Conservation (phyloP, 1,140 invertebrate genomes). For the Neotoxoptera formosana region DNA sequence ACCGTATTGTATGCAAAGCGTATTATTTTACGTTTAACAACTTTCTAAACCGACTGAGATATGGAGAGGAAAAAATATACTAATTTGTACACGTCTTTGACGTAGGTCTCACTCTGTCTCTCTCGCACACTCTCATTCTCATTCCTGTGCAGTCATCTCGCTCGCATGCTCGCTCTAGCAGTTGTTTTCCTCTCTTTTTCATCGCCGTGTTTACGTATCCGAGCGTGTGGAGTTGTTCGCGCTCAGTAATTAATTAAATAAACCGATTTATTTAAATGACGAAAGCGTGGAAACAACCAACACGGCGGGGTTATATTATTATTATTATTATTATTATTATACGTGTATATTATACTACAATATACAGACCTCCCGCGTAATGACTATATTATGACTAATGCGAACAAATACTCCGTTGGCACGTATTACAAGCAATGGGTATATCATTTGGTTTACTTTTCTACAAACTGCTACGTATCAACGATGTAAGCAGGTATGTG, state of each 20-base stretch:
- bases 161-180: neutral
- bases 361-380: constrained; percentile 52
- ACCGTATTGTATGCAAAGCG: neutral
- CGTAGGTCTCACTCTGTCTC: constrained; percentile 41
- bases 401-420: constrained; percentile 48
- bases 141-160: neutral
- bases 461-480: neutral
- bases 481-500: neutral
- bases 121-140: constrained; percentile 32
- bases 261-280: constrained; percentile 45
- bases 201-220: constrained; percentile 25
- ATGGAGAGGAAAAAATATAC: constrained; percentile 24
- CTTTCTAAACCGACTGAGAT: constrained; percentile 5
- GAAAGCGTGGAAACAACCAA: constrained; percentile 32
- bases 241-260: constrained; percentile 55
- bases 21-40: constrained; percentile 47
- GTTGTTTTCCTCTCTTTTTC: neutral
- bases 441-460: constrained; percentile 8
- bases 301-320: neutral
- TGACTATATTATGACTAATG: constrained; percentile 55
- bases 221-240: constrained; percentile 26
- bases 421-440: constrained; percentile 3
- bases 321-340: constrained; percentile 22
- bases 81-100: constrained; percentile 53
- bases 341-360: neutral